These are phyloP conservation scores for Euura saliciscinereae DNA, from an alignment of 1,140 invertebrate genomes.

Conservation along the genomic window DNA sequence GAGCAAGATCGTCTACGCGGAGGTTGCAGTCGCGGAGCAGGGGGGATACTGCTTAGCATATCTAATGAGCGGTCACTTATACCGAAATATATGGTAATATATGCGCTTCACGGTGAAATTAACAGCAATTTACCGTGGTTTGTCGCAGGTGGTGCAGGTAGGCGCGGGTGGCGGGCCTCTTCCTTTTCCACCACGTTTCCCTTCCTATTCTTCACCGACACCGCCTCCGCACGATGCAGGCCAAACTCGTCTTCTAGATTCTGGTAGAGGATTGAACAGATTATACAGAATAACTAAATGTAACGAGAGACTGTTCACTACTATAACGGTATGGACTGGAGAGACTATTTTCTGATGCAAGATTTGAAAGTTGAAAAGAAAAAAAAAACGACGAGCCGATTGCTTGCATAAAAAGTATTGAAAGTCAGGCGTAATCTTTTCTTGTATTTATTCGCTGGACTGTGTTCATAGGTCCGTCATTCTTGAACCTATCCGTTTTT, in stretches of 20 bases:
- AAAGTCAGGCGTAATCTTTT: too few relatives aligned
- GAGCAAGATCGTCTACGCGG: background rate
- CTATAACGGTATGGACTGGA: too few relatives aligned
- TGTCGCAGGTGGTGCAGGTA: conserved; percentile 19
- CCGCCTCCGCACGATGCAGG: conserved; percentile 1
- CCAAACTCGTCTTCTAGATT: background rate
- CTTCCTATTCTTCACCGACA: conserved; percentile 5
- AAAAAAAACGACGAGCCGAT: too few relatives aligned
- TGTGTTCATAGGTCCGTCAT: too few relatives aligned
- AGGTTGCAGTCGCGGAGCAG: background rate
- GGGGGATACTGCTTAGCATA: conserved; percentile 27
- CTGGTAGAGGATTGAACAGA: too few relatives aligned
- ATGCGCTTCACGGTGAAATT: conserved; percentile 35
- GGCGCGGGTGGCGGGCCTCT: background rate
- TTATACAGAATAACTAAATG: too few relatives aligned
- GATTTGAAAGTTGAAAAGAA: too few relatives aligned
- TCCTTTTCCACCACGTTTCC: background rate
- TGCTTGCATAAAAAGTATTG: too few relatives aligned
- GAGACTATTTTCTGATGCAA: too few relatives aligned
- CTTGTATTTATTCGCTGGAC: too few relatives aligned
- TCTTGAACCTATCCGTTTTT: too few relatives aligned
- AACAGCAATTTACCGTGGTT: conserved; percentile 32
- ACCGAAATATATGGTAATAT: conserved; percentile 40
- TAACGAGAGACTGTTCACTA: too few relatives aligned
- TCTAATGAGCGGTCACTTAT: conserved; percentile 39